Conservation (phyloP, 2,113 vertebrate genomes). For the Sylvia atricapilla region DNA sequence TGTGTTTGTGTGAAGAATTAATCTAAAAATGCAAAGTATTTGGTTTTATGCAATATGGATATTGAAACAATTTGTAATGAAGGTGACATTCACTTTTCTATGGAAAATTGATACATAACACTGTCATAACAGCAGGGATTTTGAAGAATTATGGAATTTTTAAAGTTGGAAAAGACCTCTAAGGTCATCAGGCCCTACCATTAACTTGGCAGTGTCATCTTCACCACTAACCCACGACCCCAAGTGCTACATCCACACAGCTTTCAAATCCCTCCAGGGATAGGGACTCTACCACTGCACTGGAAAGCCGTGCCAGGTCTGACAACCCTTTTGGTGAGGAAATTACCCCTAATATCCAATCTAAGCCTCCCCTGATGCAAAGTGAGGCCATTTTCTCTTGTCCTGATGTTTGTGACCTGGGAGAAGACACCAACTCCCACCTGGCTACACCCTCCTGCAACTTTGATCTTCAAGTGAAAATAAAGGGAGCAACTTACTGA, state of each 20-base stretch:
- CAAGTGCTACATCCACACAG: neutral
- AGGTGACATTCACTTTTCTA: neutral
- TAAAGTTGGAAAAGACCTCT: neutral
- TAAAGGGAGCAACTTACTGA: neutral
- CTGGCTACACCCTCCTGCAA: neutral
- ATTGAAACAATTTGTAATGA: neutral
- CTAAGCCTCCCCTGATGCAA: neutral
- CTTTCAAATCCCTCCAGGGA: neutral
- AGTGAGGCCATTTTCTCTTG: neutral
- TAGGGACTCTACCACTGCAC: neutral
- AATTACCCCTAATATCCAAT: neutral
- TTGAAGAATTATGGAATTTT: neutral
- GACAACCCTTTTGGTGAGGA: neutral
- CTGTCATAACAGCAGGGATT: neutral
- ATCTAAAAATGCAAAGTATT: neutral
- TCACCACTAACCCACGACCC: fast-evolving
- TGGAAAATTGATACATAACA: neutral
- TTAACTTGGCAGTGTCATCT: neutral
- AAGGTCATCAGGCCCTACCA: neutral
- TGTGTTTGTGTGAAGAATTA: neutral
- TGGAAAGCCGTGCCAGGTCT: neutral
- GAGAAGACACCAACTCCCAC: neutral
- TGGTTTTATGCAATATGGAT: neutral
- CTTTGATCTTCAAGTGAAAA: neutral
- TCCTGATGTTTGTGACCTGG: neutral